Evolutionary conservation across 2,888 invertebrate genomes (phyloP).

Genomic region (Limenitis camilla): DNA sequence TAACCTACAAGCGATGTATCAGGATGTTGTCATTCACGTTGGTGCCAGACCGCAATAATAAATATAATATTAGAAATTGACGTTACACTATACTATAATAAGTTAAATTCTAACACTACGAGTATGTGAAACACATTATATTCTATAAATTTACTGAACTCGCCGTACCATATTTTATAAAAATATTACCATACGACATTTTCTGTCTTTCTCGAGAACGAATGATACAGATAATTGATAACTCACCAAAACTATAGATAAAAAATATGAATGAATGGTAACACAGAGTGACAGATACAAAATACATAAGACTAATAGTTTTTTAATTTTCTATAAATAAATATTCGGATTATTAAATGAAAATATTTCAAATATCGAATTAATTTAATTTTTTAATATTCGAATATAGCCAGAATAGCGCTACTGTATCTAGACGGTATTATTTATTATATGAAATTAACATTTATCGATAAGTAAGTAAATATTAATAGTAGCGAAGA

Average conservation of each 20-base stretch:
- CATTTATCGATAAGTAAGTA: too few relatives aligned
- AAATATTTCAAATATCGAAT: too few relatives aligned
- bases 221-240: too few relatives aligned
- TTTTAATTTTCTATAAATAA: too few relatives aligned
- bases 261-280: background rate
- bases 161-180: slow-evolving; percentile 18
- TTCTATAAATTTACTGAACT: slow-evolving; percentile 13
- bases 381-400: too few relatives aligned
- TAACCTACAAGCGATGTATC: slow-evolving; percentile 52
- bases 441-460: too few relatives aligned
- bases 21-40: slow-evolving; percentile 17
- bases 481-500: too few relatives aligned
- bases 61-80: slow-evolving; percentile 7
- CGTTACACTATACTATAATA: slow-evolving; percentile 19
- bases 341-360: too few relatives aligned
- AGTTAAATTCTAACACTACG: slow-evolving; percentile 11
- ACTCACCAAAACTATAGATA: background rate
- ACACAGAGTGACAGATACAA: background rate
- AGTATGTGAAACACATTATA: slow-evolving; percentile 21
- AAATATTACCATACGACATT: slow-evolving; percentile 16
- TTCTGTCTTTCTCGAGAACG: background rate
- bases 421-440: too few relatives aligned
- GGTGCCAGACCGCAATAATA: slow-evolving; percentile 4
- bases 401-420: too few relatives aligned
- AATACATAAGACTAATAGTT: too few relatives aligned